Evolutionary conservation across 2,113 vertebrate species (phyloP).

Genomic region (Tonatia bakeri): DNA sequence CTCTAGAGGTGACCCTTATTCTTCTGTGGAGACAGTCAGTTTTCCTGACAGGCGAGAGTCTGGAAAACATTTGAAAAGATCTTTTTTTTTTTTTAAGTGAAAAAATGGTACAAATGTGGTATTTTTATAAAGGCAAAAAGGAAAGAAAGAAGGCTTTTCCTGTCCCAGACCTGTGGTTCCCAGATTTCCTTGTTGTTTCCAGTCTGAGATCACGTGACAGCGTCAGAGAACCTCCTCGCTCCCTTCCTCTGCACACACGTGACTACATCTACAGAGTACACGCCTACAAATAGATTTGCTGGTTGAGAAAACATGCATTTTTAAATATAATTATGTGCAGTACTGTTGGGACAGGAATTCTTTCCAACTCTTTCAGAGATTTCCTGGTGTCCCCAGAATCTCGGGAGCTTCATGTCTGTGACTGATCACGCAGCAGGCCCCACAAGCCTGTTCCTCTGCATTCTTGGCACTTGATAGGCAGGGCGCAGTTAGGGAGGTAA

Average conservation of each 20-base stretch:
- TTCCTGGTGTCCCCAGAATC: neutral
- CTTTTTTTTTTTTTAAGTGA: slow-evolving; percentile 9
- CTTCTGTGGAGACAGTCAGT: neutral
- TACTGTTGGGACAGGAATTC: neutral
- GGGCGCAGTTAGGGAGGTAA: neutral
- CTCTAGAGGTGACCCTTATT: neutral
- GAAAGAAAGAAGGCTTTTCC: neutral
- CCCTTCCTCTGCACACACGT: neutral
- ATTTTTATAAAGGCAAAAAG: neutral
- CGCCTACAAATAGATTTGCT: neutral
- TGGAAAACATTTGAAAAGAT: slow-evolving; percentile 23
- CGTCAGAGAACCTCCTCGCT: neutral
- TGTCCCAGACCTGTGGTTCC: neutral
- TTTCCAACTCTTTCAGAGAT: slow-evolving; percentile 1
- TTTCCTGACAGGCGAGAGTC: neutral
- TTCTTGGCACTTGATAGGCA: neutral
- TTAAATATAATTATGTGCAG: neutral
- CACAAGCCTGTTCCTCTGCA: neutral
- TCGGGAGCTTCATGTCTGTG: neutral
- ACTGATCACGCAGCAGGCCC: neutral
- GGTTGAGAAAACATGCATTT: neutral
- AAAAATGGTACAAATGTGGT: neutral
- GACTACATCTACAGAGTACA: neutral
- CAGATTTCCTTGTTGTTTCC: neutral
- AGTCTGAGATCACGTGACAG: neutral